Base-by-base conservation (phyloP, 2,888 invertebrate species). In the Cosmorhoe ocellata region DNA sequence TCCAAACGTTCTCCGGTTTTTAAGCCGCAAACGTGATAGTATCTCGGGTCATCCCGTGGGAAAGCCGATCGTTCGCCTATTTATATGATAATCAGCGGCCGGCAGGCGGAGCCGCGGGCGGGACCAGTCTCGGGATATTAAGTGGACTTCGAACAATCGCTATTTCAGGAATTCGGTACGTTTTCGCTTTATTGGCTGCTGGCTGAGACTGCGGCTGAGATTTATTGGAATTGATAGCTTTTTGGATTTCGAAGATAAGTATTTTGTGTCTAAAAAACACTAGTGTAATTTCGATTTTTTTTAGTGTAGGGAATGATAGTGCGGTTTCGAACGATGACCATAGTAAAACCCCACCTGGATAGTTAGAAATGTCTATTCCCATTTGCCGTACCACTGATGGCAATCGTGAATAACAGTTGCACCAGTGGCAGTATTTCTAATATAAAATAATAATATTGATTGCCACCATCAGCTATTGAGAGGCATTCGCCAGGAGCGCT, bases 41-140 rank as follows among this genome's bases (percentile, higher is more conserved):
- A 57, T 58, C 53, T 61, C 53, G 63, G 63, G 37, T 48, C 43
- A 42, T 63, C 64, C 63, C 61, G 38, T 34, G 59, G 59, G 63
- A 55, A 33, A 45, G 41, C 46, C 64, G 64, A 68, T 73, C 65
- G 61, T 61, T 69, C 67, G 62, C 64, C 75, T 64, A 76, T 76
- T 72, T 76, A 74, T 76, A 76, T 74, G 76, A 67, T 76, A 76
- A 75, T 76, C 64, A 61, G 58, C 53, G 55, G 56, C 24, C 8
- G 22, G 36, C 47, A 36, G 49, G 37, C 40, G 32, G 26, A 51
- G 14, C 28, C 34, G 47, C 40, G 40, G 51, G 48, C 51, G 42
- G 41, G 41, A 54, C 58, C 56, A 59, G 66, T 70, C 61, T 65
- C 38, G 36, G 31, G 48, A 42, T 51, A 46, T 51, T 42, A 30